These are phyloP conservation scores for Pempheris klunzingeri DNA, from an alignment of 2,797 vertebrate species.

Conservation along the genomic window DNA sequence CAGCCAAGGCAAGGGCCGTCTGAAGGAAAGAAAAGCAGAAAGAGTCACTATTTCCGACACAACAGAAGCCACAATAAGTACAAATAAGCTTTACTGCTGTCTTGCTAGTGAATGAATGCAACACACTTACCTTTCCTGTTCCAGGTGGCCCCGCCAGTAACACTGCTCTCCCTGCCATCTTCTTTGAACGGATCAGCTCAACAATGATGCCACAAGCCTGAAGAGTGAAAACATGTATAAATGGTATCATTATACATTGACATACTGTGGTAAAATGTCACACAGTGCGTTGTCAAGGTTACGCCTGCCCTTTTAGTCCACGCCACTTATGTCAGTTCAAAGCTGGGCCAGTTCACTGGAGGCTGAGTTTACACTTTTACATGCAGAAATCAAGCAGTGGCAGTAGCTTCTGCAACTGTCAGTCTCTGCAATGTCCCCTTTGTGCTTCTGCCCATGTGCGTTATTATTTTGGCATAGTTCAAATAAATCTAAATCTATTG, in stretches of 20 bases:
- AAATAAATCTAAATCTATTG: neutral
- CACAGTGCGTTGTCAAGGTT: neutral
- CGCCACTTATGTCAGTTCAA: neutral
- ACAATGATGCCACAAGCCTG: constrained; percentile 98
- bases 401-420: neutral
- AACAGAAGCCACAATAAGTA: neutral
- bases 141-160: constrained; percentile 96
- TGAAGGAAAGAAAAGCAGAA: constrained; percentile 58
- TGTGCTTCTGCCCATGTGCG: neutral
- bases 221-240: neutral
- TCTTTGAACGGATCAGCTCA: constrained; percentile 97
- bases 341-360: neutral
- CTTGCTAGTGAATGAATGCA: neutral
- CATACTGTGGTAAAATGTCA: neutral
- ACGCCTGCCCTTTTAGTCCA: neutral
- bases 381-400: neutral
- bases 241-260: neutral
- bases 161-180: constrained; percentile 97
- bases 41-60: neutral
- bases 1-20: constrained; percentile 96
- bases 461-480: neutral
- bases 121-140: constrained; percentile 93
- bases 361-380: neutral
- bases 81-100: neutral
- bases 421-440: neutral